These are phyloP conservation scores for Gadus chalcogrammus DNA, from an alignment of 2,113 vertebrate genomes.

Conservation along the genomic window DNA sequence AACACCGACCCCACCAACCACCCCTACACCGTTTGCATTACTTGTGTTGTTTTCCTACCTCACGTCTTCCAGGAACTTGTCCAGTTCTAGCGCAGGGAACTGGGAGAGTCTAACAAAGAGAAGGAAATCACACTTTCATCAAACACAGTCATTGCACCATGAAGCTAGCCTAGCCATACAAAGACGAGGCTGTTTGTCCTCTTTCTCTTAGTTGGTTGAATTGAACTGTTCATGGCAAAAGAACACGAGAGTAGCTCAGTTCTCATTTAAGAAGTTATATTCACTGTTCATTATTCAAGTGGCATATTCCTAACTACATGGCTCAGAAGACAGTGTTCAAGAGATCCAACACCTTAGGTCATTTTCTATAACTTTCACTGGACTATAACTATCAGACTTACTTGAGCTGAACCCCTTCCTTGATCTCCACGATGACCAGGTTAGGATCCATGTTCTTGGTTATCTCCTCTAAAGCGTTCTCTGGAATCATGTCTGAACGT, in stretches of 20 bases:
- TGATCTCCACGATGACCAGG: constrained; percentile 87
- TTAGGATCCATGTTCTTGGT: constrained; percentile 97
- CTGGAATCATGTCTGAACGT: constrained; percentile 90
- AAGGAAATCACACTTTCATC: background rate
- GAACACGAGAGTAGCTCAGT: background rate
- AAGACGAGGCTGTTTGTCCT: no score
- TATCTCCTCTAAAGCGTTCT: constrained; percentile 97
- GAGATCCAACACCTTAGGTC: background rate
- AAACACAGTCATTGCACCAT: no score
- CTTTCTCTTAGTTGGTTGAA: background rate
- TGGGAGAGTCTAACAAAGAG: constrained; percentile 83
- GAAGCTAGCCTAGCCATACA: no score
- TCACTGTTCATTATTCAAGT: no score
- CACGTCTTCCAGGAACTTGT: constrained; percentile 98
- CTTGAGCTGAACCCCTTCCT: constrained; percentile 88
- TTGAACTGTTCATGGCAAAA: background rate
- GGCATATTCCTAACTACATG: background rate
- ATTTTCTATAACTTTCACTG: background rate
- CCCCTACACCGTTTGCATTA: no score
- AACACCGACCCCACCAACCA: no score
- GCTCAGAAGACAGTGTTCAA: background rate
- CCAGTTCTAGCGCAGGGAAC: constrained; percentile 92
- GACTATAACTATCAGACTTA: constrained; percentile 61
- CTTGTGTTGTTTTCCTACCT: constrained; percentile 70
- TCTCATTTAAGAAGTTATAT: background rate